Conservation (phyloP, 1,140 invertebrate genomes). For the Littorina saxatilis region DNA sequence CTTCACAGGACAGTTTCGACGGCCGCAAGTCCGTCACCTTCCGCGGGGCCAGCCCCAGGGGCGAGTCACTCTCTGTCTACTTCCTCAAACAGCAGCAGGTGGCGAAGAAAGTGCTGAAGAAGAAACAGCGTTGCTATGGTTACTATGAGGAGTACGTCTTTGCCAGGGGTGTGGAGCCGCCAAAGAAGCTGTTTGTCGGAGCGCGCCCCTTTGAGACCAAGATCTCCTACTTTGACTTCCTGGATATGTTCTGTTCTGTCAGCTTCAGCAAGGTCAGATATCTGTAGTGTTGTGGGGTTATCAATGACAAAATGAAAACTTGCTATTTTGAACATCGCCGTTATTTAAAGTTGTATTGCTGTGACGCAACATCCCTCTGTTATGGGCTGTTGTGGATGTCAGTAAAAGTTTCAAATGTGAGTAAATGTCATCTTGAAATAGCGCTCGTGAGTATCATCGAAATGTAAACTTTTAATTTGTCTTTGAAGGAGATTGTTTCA, state of each 20-base stretch:
- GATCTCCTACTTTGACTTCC: slow-evolving; percentile 69
- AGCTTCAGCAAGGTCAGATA: slow-evolving; percentile 62
- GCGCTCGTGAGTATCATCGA: too few relatives aligned
- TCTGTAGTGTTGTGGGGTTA: neutral
- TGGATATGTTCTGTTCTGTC: slow-evolving; percentile 71
- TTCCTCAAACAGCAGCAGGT: slow-evolving; percentile 67
- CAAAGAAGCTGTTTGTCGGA: slow-evolving; percentile 59
- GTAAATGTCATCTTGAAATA: too few relatives aligned
- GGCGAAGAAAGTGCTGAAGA: slow-evolving; percentile 64
- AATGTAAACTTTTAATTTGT: too few relatives aligned
- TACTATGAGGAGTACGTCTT: slow-evolving; percentile 71
- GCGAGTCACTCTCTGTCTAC: slow-evolving; percentile 70
- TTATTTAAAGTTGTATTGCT: too few relatives aligned
- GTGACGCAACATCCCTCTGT: too few relatives aligned
- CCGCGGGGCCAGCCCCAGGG: slow-evolving; percentile 64
- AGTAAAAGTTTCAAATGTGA: too few relatives aligned
- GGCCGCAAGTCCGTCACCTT: slow-evolving; percentile 67
- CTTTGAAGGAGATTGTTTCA: too few relatives aligned
- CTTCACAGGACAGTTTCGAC: slow-evolving; percentile 54
- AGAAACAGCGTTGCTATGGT: slow-evolving; percentile 66
- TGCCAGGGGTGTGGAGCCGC: slow-evolving; percentile 37
- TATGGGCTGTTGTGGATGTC: too few relatives aligned
- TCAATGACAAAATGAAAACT: too few relatives aligned
- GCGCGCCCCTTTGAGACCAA: slow-evolving; percentile 72
- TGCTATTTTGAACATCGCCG: too few relatives aligned